Evolutionary conservation across 2,797 vertebrate genomes (phyloP), one percentile per base, ranked within the genome.

Genomic region (Lepilemur septentrionalis): DNA sequence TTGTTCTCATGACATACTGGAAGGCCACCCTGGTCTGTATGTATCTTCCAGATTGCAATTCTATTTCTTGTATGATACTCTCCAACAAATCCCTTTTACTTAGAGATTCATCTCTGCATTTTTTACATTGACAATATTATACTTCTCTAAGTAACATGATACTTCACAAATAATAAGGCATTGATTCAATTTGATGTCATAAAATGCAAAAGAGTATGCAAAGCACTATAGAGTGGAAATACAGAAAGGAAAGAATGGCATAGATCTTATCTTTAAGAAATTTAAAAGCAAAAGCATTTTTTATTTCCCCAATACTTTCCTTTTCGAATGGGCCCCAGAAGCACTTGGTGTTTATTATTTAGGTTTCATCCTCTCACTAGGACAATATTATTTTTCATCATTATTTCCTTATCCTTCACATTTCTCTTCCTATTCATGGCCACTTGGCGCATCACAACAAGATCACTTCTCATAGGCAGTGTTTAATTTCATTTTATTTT

Each of bases 401-500:
- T 57, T 87, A 43, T 12, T 43, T 5, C 25, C 2, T 59, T 80
- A 61, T 52, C 52, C 46, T 92, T 87, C 18, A 75, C 32, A 15
- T 72, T 95, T 84, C 52, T 75, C 52, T 89, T 75, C 46, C 7
- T 35, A 70, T 46, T 80, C 78, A 52, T 22, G 67, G 28, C 35
- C 38, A 18, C 22, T 80, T 96, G 50, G 48, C 30, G 72, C 25
- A 92, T 46, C 91, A 72, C 69, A 91, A 72, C 78, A 92, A 89
- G 94, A 61, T 92, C 52, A 83, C 10, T 84, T 92, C 30, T 90
- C 65, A 81, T 4, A 89, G 38, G 5, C 5, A 1, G 17, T 75
- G 28, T 85, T 85, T 95, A 57, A 73, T 91, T 72, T 89, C 6
- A 14, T 87, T 95, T 80, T 52, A 72, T 89, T 96, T 79, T 86